These are phyloP conservation scores for Drosophila erecta DNA, from an alignment of 1,140 invertebrate species.

Conservation along the genomic window DNA sequence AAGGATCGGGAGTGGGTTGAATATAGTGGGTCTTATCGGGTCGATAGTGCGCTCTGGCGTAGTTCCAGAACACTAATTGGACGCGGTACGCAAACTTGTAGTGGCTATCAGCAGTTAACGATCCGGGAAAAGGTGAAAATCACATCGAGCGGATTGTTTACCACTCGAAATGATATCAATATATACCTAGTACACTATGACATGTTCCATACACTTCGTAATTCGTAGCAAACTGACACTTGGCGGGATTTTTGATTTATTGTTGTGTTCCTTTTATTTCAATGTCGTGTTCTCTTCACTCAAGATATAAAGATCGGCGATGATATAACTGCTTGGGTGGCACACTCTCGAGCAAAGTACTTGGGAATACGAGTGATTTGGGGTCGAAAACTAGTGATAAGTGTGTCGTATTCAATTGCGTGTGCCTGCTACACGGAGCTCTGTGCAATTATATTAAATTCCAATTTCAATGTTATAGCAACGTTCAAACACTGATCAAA, in stretches of 20 bases:
- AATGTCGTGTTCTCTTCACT: conserved; percentile 1
- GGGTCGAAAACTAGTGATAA: conserved; percentile 1
- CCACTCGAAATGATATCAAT: conserved; percentile 40
- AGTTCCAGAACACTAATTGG: conserved; percentile 57
- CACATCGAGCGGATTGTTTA: conserved; percentile 62
- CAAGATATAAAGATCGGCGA: background rate
- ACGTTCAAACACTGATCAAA: background rate
- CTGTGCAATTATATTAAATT: background rate
- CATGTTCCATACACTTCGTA: conserved; percentile 20
- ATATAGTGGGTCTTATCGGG: conserved; percentile 6
- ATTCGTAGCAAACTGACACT: conserved; percentile 21
- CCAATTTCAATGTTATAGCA: too few relatives aligned
- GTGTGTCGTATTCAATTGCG: background rate
- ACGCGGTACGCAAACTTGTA: conserved; percentile 59
- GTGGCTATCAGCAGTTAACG: conserved; percentile 36
- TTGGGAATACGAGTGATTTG: conserved; percentile 2
- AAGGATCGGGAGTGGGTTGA: conserved; percentile 23
- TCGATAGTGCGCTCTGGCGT: conserved; percentile 36
- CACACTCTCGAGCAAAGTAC: background rate
- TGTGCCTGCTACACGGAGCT: conserved; percentile 6
- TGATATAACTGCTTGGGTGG: conserved; percentile 21
- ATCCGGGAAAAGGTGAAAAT: conserved; percentile 22
- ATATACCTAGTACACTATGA: background rate
- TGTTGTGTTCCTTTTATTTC: too few relatives aligned
- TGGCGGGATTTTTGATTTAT: conserved; percentile 5